Percentiles rank a stretch among this genome's conserved stretches.
Conservation (phyloP, 2,888 invertebrate genomes). For the Pseudoips prasinana region DNA sequence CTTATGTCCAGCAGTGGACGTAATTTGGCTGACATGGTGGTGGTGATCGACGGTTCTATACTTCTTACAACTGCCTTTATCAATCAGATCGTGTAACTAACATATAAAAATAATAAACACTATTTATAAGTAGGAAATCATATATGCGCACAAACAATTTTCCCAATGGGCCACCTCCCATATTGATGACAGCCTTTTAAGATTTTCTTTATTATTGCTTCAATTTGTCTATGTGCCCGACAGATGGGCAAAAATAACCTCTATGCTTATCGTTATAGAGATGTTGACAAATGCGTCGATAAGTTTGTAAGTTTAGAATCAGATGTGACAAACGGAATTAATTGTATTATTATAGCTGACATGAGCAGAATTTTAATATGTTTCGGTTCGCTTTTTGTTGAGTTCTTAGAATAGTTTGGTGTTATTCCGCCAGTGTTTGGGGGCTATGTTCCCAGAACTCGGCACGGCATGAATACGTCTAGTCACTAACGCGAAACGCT, state of each 20-base stretch:
- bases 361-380: constrained; percentile 56
- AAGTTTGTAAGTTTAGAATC: constrained; percentile 26
- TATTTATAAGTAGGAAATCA: constrained; percentile 25
- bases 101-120: constrained; percentile 9
- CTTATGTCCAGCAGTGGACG: too few relatives aligned
- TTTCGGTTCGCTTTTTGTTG: constrained; percentile 51
- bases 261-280: constrained; percentile 12
- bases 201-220: constrained; percentile 40
- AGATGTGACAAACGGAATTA: constrained; percentile 61
- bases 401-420: constrained; percentile 58
- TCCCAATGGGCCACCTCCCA: constrained; percentile 60
- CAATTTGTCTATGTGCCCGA: constrained; percentile 11
- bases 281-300: constrained; percentile 25
- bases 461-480: constrained; percentile 34
- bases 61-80: too few relatives aligned
- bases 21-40: too few relatives aligned
- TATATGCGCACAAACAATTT: constrained; percentile 32
- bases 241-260: constrained; percentile 10
- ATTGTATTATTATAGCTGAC: constrained; percentile 73
- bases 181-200: constrained; percentile 48
- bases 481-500: constrained; percentile 26
- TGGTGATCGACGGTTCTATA: too few relatives aligned
- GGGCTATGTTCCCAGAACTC: constrained; percentile 48
- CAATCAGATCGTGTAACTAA: too few relatives aligned
- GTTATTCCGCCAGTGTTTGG: constrained; percentile 46